Evolutionary conservation across 2,797 vertebrate genomes (phyloP).

Genomic region (Eulemur rubriventer): DNA sequence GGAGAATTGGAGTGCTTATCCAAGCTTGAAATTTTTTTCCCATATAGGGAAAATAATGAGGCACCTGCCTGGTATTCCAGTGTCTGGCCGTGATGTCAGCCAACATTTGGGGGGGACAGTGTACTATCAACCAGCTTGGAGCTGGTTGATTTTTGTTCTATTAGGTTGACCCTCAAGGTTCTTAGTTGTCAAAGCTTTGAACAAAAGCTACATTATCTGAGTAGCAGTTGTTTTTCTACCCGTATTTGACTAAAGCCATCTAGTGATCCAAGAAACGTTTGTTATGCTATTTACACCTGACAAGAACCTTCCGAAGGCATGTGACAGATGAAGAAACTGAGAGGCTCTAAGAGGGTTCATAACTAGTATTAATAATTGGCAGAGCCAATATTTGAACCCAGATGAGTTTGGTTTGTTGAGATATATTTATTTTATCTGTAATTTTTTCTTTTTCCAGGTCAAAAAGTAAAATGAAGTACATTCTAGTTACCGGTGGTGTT

Average conservation of each 20-base stretch:
- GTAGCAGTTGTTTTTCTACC: slow-evolving; percentile 32
- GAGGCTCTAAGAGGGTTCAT: background rate
- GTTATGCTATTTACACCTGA: background rate
- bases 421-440: background rate
- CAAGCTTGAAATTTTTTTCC: background rate
- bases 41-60: background rate
- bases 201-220: slow-evolving; percentile 14
- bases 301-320: background rate
- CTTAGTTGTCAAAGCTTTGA: slow-evolving; percentile 28
- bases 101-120: background rate
- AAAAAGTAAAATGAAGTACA: slow-evolving; percentile 93
- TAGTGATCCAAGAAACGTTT: background rate
- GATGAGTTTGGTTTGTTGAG: background rate
- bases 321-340: background rate
- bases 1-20: background rate
- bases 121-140: background rate
- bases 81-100: background rate
- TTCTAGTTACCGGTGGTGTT: slow-evolving; percentile 96
- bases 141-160: background rate
- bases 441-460: slow-evolving; percentile 38
- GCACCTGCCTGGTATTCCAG: background rate
- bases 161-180: background rate
- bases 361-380: background rate
- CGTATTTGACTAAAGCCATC: slow-evolving; percentile 29
- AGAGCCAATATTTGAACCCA: background rate